Conservation (phyloP, 2,888 invertebrate species). For the Tridacna gigas region DNA sequence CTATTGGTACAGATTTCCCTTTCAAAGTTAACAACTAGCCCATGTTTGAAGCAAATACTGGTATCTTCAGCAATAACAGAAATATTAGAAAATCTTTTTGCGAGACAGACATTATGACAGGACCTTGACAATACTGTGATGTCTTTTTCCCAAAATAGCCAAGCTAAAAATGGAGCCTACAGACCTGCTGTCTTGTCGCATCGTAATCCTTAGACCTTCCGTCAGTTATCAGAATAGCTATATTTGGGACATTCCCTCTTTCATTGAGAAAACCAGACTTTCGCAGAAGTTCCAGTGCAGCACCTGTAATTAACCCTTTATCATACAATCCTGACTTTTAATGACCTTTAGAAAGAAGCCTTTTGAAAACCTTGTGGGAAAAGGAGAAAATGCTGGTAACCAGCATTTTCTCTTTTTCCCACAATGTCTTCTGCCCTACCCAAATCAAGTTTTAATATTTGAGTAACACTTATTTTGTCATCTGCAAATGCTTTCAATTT, state of each 20-base stretch:
- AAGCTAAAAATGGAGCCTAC: neutral
- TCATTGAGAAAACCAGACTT: slow-evolving; percentile 45
- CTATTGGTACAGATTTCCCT: no score
- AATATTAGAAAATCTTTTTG: no score
- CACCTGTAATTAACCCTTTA: slow-evolving; percentile 27
- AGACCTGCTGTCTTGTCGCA: slow-evolving; percentile 51
- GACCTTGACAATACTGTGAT: neutral
- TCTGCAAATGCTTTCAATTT: no score
- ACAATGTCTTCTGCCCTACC: slow-evolving; percentile 5
- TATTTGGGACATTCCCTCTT: slow-evolving; percentile 40
- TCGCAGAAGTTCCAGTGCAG: slow-evolving; percentile 52
- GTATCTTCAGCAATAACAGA: no score
- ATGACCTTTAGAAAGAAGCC: neutral
- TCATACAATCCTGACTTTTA: neutral
- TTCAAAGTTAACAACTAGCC: no score
- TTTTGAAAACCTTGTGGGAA: slow-evolving; percentile 5
- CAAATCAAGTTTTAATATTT: no score
- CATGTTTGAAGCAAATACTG: no score
- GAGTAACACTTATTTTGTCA: no score
- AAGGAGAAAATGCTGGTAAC: slow-evolving; percentile 3
- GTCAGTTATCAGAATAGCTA: slow-evolving; percentile 64
- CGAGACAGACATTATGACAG: no score
- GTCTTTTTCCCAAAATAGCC: neutral
- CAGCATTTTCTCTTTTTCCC: neutral
- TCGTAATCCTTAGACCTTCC: slow-evolving; percentile 51